Percentiles rank a stretch among this genome's conserved stretches.
Evolutionary conservation across 2,113 vertebrate genomes (phyloP).

Genomic region (Gobius niger): DNA sequence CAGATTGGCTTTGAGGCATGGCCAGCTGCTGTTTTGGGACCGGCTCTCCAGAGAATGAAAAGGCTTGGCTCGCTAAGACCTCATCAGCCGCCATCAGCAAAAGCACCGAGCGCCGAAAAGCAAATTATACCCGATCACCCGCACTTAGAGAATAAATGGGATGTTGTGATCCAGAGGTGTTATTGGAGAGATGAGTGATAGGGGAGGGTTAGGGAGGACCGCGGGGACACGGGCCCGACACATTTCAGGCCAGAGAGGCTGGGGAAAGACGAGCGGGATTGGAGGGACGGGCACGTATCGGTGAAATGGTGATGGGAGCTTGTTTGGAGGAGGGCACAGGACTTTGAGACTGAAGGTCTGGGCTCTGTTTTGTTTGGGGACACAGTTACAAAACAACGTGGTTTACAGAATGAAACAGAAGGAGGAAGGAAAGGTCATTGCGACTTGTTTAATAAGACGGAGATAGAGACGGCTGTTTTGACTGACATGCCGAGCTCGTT

Average conservation of each 20-base stretch:
- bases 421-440: too few species aligned
- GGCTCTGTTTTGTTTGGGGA: not conserved
- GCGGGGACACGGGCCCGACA: constrained; percentile 27
- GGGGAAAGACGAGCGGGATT: not conserved
- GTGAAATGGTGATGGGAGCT: not conserved
- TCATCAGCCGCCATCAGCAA: constrained; percentile 66
- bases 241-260: constrained; percentile 9
- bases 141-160: constrained; percentile 62
- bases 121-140: constrained; percentile 59
- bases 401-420: not conserved
- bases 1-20: constrained; percentile 50
- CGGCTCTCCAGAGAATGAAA: constrained; percentile 63
- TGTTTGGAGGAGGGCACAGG: not conserved
- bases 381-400: not conserved
- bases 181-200: constrained; percentile 49
- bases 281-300: constrained; percentile 1
- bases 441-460: too few species aligned
- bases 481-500: too few species aligned
- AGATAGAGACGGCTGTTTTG: too few species aligned
- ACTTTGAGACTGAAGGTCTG: not conserved
- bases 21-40: constrained; percentile 72
- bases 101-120: constrained; percentile 55
- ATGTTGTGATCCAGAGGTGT: constrained; percentile 50
- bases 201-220: not conserved
- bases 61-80: constrained; percentile 63